Conservation (phyloP, 2,113 vertebrate species). For the Propithecus coquereli region DNA sequence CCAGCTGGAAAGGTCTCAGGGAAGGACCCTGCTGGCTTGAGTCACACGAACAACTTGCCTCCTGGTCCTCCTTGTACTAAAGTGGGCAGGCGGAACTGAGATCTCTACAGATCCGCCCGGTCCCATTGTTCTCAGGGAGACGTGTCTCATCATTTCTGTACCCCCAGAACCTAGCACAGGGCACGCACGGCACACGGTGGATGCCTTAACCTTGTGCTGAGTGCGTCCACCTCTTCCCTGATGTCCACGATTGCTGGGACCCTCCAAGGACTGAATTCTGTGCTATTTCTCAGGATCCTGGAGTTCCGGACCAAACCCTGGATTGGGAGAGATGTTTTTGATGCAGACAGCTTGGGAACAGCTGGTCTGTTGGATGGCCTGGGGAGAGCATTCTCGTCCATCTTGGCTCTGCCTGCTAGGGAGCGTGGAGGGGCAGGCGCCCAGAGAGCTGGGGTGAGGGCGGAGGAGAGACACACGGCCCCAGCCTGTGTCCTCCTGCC, state of each 20-base stretch:
- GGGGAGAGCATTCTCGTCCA: neutral
- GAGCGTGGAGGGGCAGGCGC: rapidly evolving
- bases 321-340: neutral
- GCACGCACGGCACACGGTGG: rapidly evolving
- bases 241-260: rapidly evolving
- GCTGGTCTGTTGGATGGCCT: neutral
- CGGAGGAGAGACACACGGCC: neutral
- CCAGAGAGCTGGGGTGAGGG: neutral
- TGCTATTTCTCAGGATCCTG: neutral
- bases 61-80: neutral
- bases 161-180: no score
- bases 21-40: neutral
- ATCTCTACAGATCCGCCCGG: neutral
- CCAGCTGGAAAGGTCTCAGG: neutral
- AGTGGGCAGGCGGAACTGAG: neutral
- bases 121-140: no score
- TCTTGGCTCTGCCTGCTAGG: neutral
- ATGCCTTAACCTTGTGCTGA: neutral
- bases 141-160: neutral
- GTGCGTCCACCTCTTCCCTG: neutral
- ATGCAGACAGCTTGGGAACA: neutral
- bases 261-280: neutral
- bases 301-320: neutral
- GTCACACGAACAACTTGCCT: neutral
- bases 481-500: neutral